These are phyloP conservation scores for Germaria angustata DNA, from an alignment of 2,888 invertebrate genomes.

Conservation along the genomic window DNA sequence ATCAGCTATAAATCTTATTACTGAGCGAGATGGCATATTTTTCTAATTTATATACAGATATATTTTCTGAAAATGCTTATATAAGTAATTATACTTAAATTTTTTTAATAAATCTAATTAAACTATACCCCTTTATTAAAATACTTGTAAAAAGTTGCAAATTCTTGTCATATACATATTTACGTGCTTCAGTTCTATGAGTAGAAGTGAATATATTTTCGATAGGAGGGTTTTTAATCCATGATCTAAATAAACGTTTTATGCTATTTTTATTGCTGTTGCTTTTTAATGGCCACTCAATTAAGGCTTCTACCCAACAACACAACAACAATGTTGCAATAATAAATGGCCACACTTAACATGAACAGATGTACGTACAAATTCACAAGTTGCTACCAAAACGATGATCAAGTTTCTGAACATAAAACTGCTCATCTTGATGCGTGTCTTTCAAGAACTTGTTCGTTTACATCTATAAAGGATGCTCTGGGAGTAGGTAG, in stretches of 20 bases:
- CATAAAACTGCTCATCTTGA: conserved; percentile 5
- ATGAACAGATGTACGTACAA: background rate
- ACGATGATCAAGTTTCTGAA: background rate
- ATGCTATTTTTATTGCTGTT: conserved; percentile 23
- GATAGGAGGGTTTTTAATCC: background rate
- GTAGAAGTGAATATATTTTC: conserved; percentile 26
- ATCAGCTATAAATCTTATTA: too few species aligned
- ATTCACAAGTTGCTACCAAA: background rate
- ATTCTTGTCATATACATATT: background rate
- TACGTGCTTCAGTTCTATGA: background rate
- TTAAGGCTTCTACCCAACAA: conserved; percentile 19
- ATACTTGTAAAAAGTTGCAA: background rate
- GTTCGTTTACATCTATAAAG: background rate
- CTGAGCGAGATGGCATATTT: too few species aligned
- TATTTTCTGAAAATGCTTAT: too few species aligned
- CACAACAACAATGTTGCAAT: conserved; percentile 44
- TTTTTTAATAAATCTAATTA: background rate
- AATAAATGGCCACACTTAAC: background rate
- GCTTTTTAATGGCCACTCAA: conserved; percentile 41
- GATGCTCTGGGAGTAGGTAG: background rate
- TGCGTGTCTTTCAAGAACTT: conserved; percentile 12
- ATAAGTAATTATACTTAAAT: background rate
- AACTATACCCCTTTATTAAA: background rate
- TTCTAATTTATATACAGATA: too few species aligned
- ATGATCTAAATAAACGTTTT: conserved; percentile 36